Evolutionary conservation across 2,797 vertebrate species (phyloP).

Genomic region (Synaphobranchus kaupii): DNA sequence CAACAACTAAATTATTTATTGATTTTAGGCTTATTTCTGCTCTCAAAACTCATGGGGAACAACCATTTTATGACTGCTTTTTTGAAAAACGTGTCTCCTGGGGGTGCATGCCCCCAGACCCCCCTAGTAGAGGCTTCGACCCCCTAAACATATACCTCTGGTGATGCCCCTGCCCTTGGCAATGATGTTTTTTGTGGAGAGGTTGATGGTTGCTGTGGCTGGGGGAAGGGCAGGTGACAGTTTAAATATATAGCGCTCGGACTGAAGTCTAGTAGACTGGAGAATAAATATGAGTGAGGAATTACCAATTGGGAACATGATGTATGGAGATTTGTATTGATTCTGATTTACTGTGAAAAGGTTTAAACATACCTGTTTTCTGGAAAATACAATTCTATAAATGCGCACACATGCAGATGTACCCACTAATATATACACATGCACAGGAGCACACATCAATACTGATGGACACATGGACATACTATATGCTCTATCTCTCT

Average conservation of each 20-base stretch:
- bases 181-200: neutral
- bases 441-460: constrained; percentile 13
- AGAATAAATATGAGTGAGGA: constrained; percentile 4
- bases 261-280: neutral
- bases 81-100: too few relatives aligned
- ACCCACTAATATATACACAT: neutral
- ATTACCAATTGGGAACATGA: constrained; percentile 20
- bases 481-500: neutral
- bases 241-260: neutral
- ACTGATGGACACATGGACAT: neutral
- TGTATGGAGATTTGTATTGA: constrained; percentile 23
- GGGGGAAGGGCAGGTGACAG: neutral
- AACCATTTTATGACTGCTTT: too few relatives aligned
- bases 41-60: too few relatives aligned
- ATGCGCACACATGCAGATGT: neutral
- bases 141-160: too few relatives aligned
- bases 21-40: too few relatives aligned
- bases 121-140: too few relatives aligned
- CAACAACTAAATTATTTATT: too few relatives aligned
- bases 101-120: too few relatives aligned
- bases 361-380: neutral
- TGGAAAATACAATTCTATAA: neutral
- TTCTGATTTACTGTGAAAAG: constrained; percentile 16
- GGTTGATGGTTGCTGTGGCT: neutral
- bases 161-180: neutral